A percentile compares a stretch with the other conserved stretches of the same genome.
Conservation (phyloP, 1,140 invertebrate genomes). For the Drosophila orena region DNA sequence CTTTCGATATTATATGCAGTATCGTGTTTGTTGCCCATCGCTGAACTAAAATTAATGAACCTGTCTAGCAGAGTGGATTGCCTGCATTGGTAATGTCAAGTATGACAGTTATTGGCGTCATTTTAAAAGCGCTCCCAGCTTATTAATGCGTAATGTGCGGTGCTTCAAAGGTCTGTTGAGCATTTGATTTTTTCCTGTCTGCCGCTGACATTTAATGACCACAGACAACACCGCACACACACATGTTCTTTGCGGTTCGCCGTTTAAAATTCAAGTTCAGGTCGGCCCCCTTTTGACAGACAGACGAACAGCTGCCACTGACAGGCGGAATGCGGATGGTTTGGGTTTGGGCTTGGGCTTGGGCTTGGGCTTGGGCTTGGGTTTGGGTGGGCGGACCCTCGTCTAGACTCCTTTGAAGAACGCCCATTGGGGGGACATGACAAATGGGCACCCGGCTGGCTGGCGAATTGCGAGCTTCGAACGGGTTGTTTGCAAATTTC, state of each 20-base stretch:
- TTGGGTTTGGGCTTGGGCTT: slow-evolving; percentile 5
- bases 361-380: slow-evolving; percentile 8
- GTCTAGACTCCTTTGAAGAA: slow-evolving; percentile 34
- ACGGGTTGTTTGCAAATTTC: slow-evolving; percentile 74
- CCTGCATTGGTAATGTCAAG: slow-evolving; percentile 26
- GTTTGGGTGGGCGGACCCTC: slow-evolving; percentile 19
- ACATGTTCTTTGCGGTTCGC: slow-evolving; percentile 67
- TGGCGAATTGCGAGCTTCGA: slow-evolving; percentile 20
- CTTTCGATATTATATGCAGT: too few relatives aligned
- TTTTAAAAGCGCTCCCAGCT: slow-evolving; percentile 33
- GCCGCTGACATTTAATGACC: slow-evolving; percentile 78
- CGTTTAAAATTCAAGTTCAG: slow-evolving; percentile 80
- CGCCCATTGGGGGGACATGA: slow-evolving; percentile 34
- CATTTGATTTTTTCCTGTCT: slow-evolving; percentile 51
- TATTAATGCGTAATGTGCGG: slow-evolving; percentile 58
- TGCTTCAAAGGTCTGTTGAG: slow-evolving; percentile 6
- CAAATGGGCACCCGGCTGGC: slow-evolving; percentile 16
- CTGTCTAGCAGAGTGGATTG: too few relatives aligned
- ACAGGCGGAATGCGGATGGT: slow-evolving; percentile 39
- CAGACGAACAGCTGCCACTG: slow-evolving; percentile 64
- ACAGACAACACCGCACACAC: slow-evolving; percentile 51
- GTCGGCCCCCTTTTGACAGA: slow-evolving; percentile 31
- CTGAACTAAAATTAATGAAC: slow-evolving; percentile 1
- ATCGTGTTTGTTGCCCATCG: background rate
- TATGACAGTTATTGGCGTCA: slow-evolving; percentile 64